phyloP scores from a whole-genome alignment of 2,888 invertebrate species.

The Isoperla grammatica region DNA sequence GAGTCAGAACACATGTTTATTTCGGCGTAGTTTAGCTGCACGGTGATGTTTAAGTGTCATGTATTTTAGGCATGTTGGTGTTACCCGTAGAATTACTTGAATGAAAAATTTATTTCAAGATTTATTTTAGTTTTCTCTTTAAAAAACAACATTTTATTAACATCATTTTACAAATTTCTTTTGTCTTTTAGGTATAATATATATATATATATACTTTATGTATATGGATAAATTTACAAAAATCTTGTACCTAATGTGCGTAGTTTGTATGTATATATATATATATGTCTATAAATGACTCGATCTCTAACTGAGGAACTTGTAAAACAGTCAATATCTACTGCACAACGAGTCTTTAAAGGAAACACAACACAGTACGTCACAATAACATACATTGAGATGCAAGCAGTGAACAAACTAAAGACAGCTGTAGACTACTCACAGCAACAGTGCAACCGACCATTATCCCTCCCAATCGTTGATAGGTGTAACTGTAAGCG shows the following conservation, averaged over 20 bases:
- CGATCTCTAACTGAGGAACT: conserved; percentile 25
- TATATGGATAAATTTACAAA: conserved; percentile 32
- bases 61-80: conserved; percentile 21
- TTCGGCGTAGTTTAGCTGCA: not conserved
- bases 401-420: no score
- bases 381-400: no score
- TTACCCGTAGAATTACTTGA: conserved; percentile 26
- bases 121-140: conserved; percentile 28
- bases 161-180: conserved; percentile 36
- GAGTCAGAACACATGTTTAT: not conserved
- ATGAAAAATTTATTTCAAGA: conserved; percentile 24
- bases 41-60: not conserved
- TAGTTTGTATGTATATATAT: conserved; percentile 28
- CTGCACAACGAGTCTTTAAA: not conserved
- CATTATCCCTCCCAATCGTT: no score
- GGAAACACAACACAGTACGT: no score
- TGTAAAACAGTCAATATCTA: conserved; percentile 19
- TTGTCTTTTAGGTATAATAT: conserved; percentile 29
- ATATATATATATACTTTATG: conserved; percentile 25
- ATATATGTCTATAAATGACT: conserved; percentile 19
- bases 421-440: no score
- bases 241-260: conserved; percentile 32
- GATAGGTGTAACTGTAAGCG: no score
- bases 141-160: conserved; percentile 34
- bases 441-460: no score